Evolutionary conservation across 2,113 vertebrate genomes (phyloP).

Genomic region (Cryptoleucopteryx plumbea): DNA sequence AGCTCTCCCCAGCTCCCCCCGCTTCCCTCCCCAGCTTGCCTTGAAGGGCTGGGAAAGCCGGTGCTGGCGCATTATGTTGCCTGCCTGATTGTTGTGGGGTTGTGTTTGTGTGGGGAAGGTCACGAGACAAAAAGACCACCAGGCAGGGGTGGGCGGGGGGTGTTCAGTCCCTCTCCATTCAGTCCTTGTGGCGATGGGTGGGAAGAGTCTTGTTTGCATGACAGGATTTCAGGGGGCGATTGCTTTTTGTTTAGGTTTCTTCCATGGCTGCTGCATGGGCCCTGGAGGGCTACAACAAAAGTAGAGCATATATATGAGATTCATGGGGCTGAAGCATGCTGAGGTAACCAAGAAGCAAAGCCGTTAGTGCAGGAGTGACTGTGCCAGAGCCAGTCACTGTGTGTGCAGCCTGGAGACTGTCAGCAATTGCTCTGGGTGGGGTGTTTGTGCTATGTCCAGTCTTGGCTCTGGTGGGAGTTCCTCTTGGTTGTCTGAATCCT

Average conservation of each 20-base stretch:
- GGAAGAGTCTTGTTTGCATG: slow-evolving; percentile 58
- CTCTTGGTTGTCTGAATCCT: not conserved
- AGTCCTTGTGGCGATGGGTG: slow-evolving; percentile 17
- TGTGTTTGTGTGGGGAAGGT: slow-evolving; percentile 57
- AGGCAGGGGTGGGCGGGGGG: not conserved
- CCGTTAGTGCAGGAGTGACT: not conserved
- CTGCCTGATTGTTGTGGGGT: slow-evolving; percentile 44
- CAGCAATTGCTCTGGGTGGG: not conserved
- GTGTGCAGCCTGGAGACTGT: not conserved
- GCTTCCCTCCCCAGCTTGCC: not conserved
- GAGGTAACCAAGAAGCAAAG: not conserved
- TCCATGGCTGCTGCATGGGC: not conserved
- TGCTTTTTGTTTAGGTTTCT: slow-evolving; percentile 44
- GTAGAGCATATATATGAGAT: not conserved
- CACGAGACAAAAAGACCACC: slow-evolving; percentile 63
- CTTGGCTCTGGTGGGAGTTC: not conserved
- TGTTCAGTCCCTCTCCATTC: slow-evolving; percentile 29
- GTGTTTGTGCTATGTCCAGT: not conserved
- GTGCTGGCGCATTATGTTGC: not conserved
- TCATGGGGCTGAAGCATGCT: not conserved
- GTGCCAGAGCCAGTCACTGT: not conserved
- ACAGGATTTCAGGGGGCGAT: slow-evolving; percentile 14
- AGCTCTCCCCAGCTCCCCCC: not conserved
- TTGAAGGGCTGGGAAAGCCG: slow-evolving; percentile 50
- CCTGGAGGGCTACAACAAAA: slow-evolving; percentile 18